Percentiles rank a stretch among this genome's conserved stretches.
These are phyloP conservation scores for Lepeophtheirus salmonis DNA, from an alignment of 1,140 invertebrate species.

Conservation along the genomic window DNA sequence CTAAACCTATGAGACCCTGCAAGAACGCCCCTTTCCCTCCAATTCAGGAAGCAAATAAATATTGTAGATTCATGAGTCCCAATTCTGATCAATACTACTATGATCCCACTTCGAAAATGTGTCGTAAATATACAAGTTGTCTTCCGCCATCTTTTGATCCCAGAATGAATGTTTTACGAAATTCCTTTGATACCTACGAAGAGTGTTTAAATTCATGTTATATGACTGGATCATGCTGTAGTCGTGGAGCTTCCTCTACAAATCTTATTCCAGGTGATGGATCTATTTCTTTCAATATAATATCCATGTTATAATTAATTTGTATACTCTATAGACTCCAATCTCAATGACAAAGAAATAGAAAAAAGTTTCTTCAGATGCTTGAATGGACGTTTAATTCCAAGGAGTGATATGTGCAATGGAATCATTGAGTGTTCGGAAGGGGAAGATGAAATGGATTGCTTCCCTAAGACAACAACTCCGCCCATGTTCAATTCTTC, in stretches of 20 bases:
- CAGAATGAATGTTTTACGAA: background rate
- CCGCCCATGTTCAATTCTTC: background rate
- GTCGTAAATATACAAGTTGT: background rate
- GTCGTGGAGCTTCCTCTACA: too few relatives aligned
- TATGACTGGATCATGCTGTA: background rate
- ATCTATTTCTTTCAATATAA: too few relatives aligned
- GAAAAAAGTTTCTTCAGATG: background rate
- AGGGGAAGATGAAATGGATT: constrained; percentile 8
- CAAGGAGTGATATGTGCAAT: background rate
- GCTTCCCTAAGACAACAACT: background rate
- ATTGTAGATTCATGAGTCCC: background rate
- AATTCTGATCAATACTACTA: background rate
- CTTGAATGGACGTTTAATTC: background rate
- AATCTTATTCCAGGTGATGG: too few relatives aligned
- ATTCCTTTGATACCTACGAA: background rate
- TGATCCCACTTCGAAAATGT: background rate
- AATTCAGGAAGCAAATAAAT: background rate
- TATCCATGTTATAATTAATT: background rate
- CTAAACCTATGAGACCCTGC: too few relatives aligned
- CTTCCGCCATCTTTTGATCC: background rate
- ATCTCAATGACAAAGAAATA: background rate
- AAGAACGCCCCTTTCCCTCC: background rate
- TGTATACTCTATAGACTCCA: too few relatives aligned
- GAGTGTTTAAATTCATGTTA: background rate
- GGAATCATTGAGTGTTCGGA: background rate